Evolutionary conservation across 2,113 vertebrate species (phyloP), one percentile per base, ranked within the genome.

Genomic region (Beaufortia kweichowensis): DNA sequence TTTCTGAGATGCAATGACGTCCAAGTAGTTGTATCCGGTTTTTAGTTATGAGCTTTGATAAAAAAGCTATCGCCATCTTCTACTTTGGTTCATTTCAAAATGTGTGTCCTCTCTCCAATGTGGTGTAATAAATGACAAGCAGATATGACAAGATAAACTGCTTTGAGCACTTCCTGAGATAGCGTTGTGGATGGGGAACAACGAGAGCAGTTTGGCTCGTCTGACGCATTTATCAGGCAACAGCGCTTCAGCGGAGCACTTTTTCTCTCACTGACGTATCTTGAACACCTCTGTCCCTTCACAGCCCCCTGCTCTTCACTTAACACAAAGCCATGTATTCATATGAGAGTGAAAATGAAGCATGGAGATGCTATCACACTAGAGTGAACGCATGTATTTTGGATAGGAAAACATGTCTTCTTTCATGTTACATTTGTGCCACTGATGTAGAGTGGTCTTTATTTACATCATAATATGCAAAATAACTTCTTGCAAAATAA

Each of bases 321-420:
- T 17, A 66, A 10, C 59, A 70, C 70, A 73, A 60, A 77, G 55
- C 75, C 78, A 84, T 84, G 85, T 81, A 83, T 85, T 81, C 74
- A 64, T 76, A 63, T 79, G 77, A 77, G 74, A 88, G 76, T 76
- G 80, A 79, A 85, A 84, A 79, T 68, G 73, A 64, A 66, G 50
- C 21, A n/a, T 41, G 48, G 35, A 4, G 60, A 53, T 75, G 67
- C 61, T 72, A 68, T 74, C 56, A 62, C 46, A 60, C 35, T 81
- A 81, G 81, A 57, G 74, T 70, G 59, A 78, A 26, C 28, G 1
- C 75, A 46, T 64, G 24, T 65, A 39, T 50, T 29, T 31, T 68
- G 43, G 21, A 29, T 21, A 0, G 10, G 26, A 62, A 73, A 59
- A 41, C 6, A 15, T 59, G 55, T 67, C 73, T 61, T 19, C n/a